These are phyloP conservation scores for Galendromus occidentalis DNA, from an alignment of 1,140 invertebrate species.

Conservation along the genomic window DNA sequence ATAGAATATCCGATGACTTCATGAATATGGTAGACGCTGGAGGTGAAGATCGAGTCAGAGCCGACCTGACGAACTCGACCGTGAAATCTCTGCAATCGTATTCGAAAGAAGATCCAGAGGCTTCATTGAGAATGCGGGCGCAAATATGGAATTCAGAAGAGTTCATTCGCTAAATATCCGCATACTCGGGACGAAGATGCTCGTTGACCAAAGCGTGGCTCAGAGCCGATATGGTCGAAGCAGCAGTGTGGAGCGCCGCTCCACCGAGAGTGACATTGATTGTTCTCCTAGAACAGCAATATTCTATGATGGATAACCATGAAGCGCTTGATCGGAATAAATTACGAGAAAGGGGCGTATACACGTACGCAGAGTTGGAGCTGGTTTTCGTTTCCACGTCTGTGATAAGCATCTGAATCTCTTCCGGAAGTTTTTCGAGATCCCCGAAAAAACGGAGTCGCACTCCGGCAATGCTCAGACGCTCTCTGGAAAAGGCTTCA, in stretches of 20 bases:
- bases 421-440: background rate
- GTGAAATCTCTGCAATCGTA: background rate
- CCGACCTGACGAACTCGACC: background rate
- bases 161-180: background rate
- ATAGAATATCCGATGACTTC: background rate
- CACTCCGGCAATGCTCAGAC: background rate
- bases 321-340: background rate
- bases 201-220: background rate
- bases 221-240: background rate
- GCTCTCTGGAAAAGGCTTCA: background rate
- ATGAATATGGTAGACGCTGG: background rate
- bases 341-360: background rate
- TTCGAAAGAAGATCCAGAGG: background rate
- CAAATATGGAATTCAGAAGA: background rate
- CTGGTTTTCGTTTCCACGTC: background rate
- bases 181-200: background rate
- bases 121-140: background rate
- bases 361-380: background rate
- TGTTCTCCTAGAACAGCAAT: background rate
- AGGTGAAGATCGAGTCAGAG: background rate
- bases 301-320: background rate
- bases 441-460: background rate
- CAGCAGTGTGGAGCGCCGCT: conserved; percentile 12
- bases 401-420: background rate
- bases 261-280: background rate